These are phyloP conservation scores for Bellardia pandia DNA, from an alignment of 2,888 invertebrate genomes.

Conservation along the genomic window DNA sequence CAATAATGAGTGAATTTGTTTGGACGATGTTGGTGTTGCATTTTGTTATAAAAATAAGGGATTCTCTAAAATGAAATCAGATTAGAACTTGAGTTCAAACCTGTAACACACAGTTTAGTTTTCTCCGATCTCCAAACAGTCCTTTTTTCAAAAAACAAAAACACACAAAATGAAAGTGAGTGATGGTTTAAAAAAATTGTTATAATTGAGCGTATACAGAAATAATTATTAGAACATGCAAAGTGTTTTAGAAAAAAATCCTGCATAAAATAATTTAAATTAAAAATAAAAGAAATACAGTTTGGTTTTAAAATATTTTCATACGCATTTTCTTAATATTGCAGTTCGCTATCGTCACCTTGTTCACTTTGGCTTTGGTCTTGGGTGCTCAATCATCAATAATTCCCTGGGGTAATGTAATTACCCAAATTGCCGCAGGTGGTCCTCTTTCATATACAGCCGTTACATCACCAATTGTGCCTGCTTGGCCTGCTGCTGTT, in stretches of 20 bases:
- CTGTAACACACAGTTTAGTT: constrained; percentile 63
- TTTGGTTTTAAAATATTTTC: no score
- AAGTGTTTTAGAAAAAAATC: neutral
- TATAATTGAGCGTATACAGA: neutral
- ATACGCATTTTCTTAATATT: constrained; percentile 19
- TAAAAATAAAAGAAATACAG: no score
- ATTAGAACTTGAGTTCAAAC: constrained; percentile 64
- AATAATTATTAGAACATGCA: neutral
- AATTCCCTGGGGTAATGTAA: constrained; percentile 77
- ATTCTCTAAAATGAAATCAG: constrained; percentile 61
- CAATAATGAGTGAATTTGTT: constrained; percentile 25
- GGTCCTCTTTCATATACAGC: constrained; percentile 80
- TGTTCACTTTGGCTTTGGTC: constrained; percentile 81
- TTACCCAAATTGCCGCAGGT: constrained; percentile 74
- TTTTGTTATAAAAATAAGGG: constrained; percentile 72
- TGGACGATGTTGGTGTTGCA: constrained; percentile 50
- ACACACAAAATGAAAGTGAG: constrained; percentile 79
- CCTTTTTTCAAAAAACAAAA: constrained; percentile 30
- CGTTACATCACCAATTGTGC: constrained; percentile 74
- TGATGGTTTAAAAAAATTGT: constrained; percentile 17
- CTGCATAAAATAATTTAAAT: neutral
- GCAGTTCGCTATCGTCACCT: constrained; percentile 79
- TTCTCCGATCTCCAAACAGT: constrained; percentile 62
- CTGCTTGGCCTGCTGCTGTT: constrained; percentile 69
- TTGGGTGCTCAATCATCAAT: constrained; percentile 81